A percentile compares a stretch with the other conserved stretches of the same genome.
Evolutionary conservation across 2,888 invertebrate genomes (phyloP).

Genomic region (Rotaria macrura): DNA sequence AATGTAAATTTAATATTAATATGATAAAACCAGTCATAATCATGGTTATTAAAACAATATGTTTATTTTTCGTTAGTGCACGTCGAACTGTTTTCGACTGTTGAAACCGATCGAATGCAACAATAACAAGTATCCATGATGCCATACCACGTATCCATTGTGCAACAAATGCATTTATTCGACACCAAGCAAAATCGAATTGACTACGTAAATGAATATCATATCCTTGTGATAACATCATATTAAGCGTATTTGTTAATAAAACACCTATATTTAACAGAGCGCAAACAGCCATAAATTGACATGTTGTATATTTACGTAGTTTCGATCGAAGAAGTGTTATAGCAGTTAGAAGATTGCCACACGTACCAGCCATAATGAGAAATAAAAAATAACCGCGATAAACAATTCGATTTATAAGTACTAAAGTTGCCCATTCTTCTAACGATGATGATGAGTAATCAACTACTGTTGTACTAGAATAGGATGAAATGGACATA

Average conservation of each 20-base stretch:
- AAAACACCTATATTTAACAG: not conserved
- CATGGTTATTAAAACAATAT: not conserved
- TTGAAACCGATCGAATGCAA: not conserved
- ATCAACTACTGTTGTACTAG: too few relatives aligned
- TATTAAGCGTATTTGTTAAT: not conserved
- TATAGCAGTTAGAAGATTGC: not conserved
- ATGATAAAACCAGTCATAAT: not conserved
- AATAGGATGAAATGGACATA: too few relatives aligned
- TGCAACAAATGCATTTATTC: not conserved
- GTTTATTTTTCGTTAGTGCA: not conserved
- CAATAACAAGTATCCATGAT: slow-evolving; percentile 2
- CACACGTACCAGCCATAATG: not conserved
- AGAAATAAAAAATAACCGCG: slow-evolving; percentile 21
- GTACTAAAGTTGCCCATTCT: not conserved
- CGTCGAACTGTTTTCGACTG: not conserved
- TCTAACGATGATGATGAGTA: not conserved
- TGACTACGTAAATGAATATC: not conserved
- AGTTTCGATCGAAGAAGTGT: not conserved
- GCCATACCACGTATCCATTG: slow-evolving; percentile 7
- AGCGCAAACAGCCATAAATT: slow-evolving; percentile 5
- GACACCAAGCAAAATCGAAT: not conserved
- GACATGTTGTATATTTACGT: slow-evolving; percentile 1
- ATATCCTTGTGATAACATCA: not conserved
- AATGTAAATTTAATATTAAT: not conserved
- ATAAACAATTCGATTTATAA: slow-evolving; percentile 3